Conservation (phyloP, 2,888 invertebrate species). For the Pristionchus exspectatus region DNA sequence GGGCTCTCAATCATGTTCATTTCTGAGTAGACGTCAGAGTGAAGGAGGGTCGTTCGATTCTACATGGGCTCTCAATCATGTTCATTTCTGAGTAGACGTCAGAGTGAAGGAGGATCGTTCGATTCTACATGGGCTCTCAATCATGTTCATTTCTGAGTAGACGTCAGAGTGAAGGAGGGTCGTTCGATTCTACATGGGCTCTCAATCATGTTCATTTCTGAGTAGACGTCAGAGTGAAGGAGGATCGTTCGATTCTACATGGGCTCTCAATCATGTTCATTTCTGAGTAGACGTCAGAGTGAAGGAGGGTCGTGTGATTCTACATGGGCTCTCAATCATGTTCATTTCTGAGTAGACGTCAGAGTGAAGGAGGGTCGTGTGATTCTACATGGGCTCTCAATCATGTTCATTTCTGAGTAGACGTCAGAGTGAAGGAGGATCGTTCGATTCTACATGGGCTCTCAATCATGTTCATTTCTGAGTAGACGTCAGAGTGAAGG, state of each 20-base stretch:
- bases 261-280: not conserved
- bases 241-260: no score
- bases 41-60: not conserved
- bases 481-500: not conserved
- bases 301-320: not conserved
- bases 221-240: not conserved
- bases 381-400: not conserved
- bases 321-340: not conserved
- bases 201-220: not conserved
- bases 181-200: no score
- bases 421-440: not conserved
- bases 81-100: not conserved
- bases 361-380: not conserved
- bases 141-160: not conserved
- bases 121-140: not conserved
- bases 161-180: not conserved
- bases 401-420: not conserved
- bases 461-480: not conserved
- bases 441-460: no score
- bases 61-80: not conserved
- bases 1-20: not conserved
- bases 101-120: not conserved
- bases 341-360: not conserved
- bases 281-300: not conserved
- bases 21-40: not conserved